phyloP scores from a whole-genome alignment of 2,888 invertebrate genomes.

The Euplagia quadripunctaria region DNA sequence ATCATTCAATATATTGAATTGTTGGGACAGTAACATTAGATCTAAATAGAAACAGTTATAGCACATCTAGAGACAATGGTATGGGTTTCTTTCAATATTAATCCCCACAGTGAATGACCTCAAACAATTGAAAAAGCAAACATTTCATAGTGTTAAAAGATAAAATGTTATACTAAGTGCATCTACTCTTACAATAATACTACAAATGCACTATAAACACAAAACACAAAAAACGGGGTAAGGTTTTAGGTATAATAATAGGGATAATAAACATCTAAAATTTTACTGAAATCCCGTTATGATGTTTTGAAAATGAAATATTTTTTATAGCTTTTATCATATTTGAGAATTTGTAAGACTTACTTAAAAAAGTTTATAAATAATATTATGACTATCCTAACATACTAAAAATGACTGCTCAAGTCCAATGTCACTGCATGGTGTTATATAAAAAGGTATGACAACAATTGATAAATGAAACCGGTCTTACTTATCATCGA shows the following conservation, averaged over 20 bases:
- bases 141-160: no score
- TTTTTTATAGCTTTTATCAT: neutral
- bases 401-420: constrained; percentile 1
- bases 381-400: constrained; percentile 14
- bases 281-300: neutral
- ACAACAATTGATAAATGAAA: constrained; percentile 40
- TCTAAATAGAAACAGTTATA: neutral
- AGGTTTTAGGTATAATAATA: no score
- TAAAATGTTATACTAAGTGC: no score
- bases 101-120: no score
- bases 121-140: no score
- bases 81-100: neutral
- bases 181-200: no score
- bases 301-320: neutral
- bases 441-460: constrained; percentile 54
- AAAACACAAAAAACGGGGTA: no score
- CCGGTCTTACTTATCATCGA: constrained; percentile 87
- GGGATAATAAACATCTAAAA: no score
- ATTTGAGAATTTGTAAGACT: neutral
- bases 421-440: constrained; percentile 6
- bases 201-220: no score
- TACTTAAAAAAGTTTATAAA: constrained; percentile 7
- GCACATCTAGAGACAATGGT: neutral
- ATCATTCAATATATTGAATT: neutral
- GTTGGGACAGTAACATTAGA: neutral